These are phyloP conservation scores for Temnothorax unifasciatus DNA, from an alignment of 2,888 invertebrate genomes.

Conservation along the genomic window DNA sequence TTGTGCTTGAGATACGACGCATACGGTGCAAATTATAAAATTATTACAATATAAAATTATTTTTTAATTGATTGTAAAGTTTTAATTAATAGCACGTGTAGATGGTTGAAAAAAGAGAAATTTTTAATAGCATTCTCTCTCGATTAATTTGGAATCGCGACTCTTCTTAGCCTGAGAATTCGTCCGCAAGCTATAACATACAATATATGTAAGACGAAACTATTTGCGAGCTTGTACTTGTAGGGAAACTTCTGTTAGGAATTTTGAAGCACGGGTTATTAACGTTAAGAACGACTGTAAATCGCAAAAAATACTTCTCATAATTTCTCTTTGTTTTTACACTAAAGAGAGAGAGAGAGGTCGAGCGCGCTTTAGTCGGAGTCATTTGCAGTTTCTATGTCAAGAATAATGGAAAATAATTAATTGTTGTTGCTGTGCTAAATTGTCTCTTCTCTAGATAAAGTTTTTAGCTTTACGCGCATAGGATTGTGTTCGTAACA, in stretches of 20 bases:
- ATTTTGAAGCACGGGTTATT: conserved; percentile 64
- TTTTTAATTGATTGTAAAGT: neutral
- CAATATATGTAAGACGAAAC: conserved; percentile 49
- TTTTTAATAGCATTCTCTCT: neutral
- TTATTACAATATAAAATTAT: neutral
- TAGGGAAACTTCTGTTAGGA: conserved; percentile 54
- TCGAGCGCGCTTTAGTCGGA: neutral
- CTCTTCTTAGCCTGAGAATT: conserved; percentile 7
- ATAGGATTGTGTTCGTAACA: neutral
- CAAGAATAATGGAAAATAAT: conserved; percentile 34
- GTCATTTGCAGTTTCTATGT: conserved; percentile 25
- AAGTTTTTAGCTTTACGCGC: conserved; percentile 17
- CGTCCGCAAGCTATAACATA: conserved; percentile 43
- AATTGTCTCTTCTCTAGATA: neutral
- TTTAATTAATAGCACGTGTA: neutral
- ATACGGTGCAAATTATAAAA: neutral
- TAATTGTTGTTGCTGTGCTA: conserved; percentile 29
- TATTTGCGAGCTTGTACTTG: conserved; percentile 57
- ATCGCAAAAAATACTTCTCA: conserved; percentile 27
- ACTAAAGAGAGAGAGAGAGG: neutral
- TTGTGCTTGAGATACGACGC: neutral
- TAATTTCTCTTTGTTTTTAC: conserved; percentile 33
- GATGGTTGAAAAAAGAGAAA: neutral
- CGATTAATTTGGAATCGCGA: neutral
- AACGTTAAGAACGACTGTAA: conserved; percentile 51